phyloP scores from a whole-genome alignment of 2,888 invertebrate genomes.

The Chesias legatella region DNA sequence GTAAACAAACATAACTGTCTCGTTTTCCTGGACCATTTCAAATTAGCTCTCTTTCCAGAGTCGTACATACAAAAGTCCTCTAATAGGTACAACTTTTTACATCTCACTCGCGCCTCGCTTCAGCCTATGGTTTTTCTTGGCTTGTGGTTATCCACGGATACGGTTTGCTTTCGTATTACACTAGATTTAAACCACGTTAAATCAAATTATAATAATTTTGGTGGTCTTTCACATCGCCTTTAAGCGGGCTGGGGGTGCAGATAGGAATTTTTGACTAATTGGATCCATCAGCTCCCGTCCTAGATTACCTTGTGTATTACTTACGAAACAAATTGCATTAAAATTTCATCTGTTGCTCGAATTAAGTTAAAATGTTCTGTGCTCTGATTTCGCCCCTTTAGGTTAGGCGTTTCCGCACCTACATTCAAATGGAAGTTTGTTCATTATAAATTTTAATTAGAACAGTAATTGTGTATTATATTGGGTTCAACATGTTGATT shows the following conservation, averaged over 20 bases:
- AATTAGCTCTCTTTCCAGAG: no score
- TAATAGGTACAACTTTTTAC: no score
- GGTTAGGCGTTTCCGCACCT: conserved; percentile 7
- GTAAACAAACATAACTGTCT: no score
- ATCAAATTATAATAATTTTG: no score
- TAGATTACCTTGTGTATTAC: conserved; percentile 26
- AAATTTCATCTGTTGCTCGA: conserved; percentile 17
- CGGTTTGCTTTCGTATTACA: no score
- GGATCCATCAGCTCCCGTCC: conserved; percentile 27
- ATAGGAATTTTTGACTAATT: conserved; percentile 30
- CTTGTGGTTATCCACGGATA: no score
- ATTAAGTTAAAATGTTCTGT: conserved; percentile 13
- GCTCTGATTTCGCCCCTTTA: conserved; percentile 10
- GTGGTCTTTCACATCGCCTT: no score
- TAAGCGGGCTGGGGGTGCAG: conserved; percentile 25
- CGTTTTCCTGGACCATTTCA: no score
- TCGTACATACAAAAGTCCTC: no score
- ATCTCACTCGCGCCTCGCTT: no score
- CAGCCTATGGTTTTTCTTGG: no score
- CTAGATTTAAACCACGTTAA: no score
- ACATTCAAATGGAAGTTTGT: conserved; percentile 4
- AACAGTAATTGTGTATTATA: conserved; percentile 2
- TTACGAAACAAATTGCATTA: conserved; percentile 21
- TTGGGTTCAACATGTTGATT: not conserved
- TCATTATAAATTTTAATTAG: conserved; percentile 10